These are phyloP conservation scores for Melanotaenia trifasciata DNA, from an alignment of 2,797 vertebrate species.

Conservation along the genomic window DNA sequence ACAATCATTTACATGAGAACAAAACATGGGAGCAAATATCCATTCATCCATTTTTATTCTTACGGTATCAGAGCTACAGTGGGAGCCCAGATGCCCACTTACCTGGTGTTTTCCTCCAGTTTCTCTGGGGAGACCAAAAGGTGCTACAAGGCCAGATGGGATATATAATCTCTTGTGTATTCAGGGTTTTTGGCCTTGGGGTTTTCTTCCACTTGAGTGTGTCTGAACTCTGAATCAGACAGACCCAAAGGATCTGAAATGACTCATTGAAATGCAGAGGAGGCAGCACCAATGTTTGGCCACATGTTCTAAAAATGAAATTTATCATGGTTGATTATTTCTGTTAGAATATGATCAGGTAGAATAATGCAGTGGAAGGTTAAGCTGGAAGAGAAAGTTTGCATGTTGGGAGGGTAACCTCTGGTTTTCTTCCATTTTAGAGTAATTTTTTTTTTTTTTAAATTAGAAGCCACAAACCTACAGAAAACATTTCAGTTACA, in stretches of 20 bases:
- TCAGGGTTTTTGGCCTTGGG: slow-evolving; percentile 8
- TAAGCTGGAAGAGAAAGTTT: neutral
- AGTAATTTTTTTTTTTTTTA: neutral
- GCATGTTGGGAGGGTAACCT: too few relatives aligned
- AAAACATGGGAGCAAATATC: neutral
- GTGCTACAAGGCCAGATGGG: slow-evolving; percentile 36
- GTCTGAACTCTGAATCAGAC: slow-evolving; percentile 15
- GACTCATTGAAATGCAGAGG: neutral
- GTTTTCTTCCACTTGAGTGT: slow-evolving; percentile 19
- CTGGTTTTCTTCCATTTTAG: too few relatives aligned
- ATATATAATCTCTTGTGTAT: slow-evolving; percentile 24
- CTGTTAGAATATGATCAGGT: neutral
- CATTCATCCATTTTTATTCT: neutral
- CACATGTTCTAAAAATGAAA: neutral
- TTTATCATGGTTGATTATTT: neutral
- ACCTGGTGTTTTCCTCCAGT: slow-evolving; percentile 8
- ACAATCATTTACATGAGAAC: neutral
- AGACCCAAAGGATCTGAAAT: neutral
- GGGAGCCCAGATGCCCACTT: slow-evolving; percentile 1
- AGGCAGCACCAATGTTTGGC: neutral
- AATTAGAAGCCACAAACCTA: neutral
- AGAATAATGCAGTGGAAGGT: neutral
- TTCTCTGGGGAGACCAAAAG: slow-evolving; percentile 14
- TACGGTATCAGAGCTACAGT: neutral
- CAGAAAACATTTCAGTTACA: slow-evolving; percentile 1